Evolutionary conservation across 2,797 vertebrate species (phyloP).

Genomic region (Hyperoplus immaculatus): DNA sequence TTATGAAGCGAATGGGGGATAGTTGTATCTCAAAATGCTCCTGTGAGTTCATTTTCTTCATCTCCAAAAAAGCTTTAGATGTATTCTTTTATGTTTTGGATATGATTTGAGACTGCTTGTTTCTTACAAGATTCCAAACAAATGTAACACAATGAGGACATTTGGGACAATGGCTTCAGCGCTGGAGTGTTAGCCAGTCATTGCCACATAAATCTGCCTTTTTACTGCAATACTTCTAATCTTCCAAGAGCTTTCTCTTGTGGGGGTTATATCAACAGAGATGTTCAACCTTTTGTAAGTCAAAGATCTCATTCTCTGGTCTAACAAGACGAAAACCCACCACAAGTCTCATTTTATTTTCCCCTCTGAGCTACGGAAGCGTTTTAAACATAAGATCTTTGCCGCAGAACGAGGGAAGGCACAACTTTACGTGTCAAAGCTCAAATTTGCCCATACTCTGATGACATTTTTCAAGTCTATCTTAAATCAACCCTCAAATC

Average conservation of each 20-base stretch:
- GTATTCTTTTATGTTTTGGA: neutral
- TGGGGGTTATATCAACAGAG: slow-evolving; percentile 14
- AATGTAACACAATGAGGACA: neutral
- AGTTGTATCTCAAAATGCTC: slow-evolving; percentile 2
- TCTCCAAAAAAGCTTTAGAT: neutral
- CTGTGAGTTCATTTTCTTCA: neutral
- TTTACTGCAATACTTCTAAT: slow-evolving; percentile 21
- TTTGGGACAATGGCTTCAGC: neutral
- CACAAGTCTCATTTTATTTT: slow-evolving; percentile 26
- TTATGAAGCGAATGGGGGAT: slow-evolving; percentile 24
- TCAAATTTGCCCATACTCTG: neutral
- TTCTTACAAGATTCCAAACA: neutral
- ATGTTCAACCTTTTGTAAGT: slow-evolving; percentile 61
- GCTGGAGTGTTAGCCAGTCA: slow-evolving; percentile 6
- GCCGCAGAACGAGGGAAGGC: slow-evolving; percentile 1
- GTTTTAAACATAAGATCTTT: slow-evolving; percentile 31
- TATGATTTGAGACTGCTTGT: neutral
- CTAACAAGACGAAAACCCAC: slow-evolving; percentile 35
- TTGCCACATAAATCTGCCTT: slow-evolving; percentile 10
- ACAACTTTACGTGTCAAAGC: slow-evolving; percentile 8
- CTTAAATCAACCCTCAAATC: no score
- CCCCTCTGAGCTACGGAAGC: slow-evolving; percentile 9
- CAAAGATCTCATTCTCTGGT: slow-evolving; percentile 47
- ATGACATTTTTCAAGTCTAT: neutral
- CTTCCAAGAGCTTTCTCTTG: slow-evolving; percentile 15